Percentiles rank a stretch among this genome's conserved stretches.
Evolutionary conservation across 2,888 invertebrate species (phyloP).

Genomic region (Drosophila greeni): DNA sequence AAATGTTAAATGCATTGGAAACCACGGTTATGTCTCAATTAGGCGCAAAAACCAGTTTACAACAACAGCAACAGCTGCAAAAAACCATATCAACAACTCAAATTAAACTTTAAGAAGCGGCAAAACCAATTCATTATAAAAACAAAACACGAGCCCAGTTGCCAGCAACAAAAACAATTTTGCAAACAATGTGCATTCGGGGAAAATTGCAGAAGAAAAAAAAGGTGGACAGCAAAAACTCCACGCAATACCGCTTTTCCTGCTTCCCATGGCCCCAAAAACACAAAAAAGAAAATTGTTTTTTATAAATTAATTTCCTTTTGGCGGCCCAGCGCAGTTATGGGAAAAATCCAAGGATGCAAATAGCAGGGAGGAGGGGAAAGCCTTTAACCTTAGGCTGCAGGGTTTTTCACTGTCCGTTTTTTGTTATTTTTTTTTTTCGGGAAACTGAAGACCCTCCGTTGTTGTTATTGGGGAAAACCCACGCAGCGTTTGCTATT

Average conservation of each 20-base stretch:
- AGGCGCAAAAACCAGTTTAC: slow-evolving; percentile 53
- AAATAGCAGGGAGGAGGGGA: slow-evolving; percentile 46
- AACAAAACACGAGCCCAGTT: slow-evolving; percentile 10
- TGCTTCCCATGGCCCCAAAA: slow-evolving; percentile 50
- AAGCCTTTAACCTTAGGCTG: slow-evolving; percentile 38
- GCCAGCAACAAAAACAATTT: slow-evolving; percentile 6
- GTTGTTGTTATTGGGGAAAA: slow-evolving; percentile 12
- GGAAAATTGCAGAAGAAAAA: slow-evolving; percentile 18
- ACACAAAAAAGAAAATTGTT: slow-evolving; percentile 25
- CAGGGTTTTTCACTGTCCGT: slow-evolving; percentile 15
- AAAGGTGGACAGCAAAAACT: slow-evolving; percentile 40
- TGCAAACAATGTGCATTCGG: slow-evolving; percentile 28
- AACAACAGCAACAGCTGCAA: not conserved
- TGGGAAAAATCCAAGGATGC: slow-evolving; percentile 51
- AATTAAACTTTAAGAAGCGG: slow-evolving; percentile 38
- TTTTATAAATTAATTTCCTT: slow-evolving; percentile 60
- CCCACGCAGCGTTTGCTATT: slow-evolving; percentile 36
- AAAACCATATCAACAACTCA: slow-evolving; percentile 15
- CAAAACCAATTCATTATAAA: slow-evolving; percentile 45
- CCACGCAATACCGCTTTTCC: slow-evolving; percentile 51
- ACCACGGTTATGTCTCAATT: slow-evolving; percentile 69
- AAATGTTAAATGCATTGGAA: slow-evolving; percentile 64
- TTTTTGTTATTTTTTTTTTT: slow-evolving; percentile 13
- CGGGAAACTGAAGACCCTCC: slow-evolving; percentile 11
- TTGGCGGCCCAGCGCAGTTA: slow-evolving; percentile 26